phyloP scores from a whole-genome alignment of 1,140 invertebrate genomes.

The Caenorhabditis latens region DNA sequence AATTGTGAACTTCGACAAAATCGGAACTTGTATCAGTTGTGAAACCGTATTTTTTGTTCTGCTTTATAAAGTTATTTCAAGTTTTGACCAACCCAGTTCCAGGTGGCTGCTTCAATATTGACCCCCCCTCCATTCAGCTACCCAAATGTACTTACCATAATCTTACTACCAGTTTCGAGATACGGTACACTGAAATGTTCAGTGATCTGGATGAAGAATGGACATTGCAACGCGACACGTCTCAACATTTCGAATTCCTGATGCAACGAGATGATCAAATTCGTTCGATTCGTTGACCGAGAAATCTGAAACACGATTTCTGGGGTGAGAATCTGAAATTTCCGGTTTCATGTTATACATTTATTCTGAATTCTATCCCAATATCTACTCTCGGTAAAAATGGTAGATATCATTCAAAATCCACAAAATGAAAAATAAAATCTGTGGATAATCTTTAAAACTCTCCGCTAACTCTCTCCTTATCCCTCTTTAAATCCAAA shows the following conservation, averaged over 20 bases:
- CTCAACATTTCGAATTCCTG: slow-evolving; percentile 9
- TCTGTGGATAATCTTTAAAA: not conserved
- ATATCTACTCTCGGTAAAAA: too few relatives aligned
- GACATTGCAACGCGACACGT: not conserved
- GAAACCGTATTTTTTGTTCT: too few relatives aligned
- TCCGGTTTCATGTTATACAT: not conserved
- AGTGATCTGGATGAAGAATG: not conserved
- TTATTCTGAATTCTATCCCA: too few relatives aligned
- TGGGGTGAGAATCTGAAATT: not conserved
- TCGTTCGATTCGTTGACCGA: not conserved
- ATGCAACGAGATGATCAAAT: slow-evolving; percentile 1
- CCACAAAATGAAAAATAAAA: not conserved
- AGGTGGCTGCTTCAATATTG: too few relatives aligned
- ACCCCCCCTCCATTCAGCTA: too few relatives aligned
- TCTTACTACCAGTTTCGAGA: not conserved
- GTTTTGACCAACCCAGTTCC: too few relatives aligned
- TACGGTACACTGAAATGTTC: not conserved
- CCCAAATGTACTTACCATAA: not conserved
- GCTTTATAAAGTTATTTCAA: too few relatives aligned
- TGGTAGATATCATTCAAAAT: too few relatives aligned
- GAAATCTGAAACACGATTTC: slow-evolving; percentile 2
- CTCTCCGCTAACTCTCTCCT: too few relatives aligned
- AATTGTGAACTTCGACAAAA: too few relatives aligned
- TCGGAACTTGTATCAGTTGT: too few relatives aligned
- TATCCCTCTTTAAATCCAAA: too few relatives aligned